phyloP scores from a whole-genome alignment of 2,113 vertebrate species.

The Oreochromis niloticus region DNA sequence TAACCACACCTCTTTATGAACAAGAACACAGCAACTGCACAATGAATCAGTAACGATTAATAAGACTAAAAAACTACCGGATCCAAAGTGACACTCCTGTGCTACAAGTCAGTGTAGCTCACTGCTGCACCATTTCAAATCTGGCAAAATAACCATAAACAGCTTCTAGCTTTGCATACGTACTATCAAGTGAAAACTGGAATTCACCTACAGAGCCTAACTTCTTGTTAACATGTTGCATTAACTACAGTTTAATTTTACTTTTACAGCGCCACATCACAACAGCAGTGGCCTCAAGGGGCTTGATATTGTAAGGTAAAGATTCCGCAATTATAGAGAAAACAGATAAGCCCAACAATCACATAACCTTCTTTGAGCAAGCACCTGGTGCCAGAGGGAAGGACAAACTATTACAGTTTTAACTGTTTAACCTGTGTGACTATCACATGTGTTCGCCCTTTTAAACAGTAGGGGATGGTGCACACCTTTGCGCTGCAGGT shows the following conservation, averaged over 20 bases:
- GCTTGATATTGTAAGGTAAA: background rate
- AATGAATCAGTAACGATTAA: background rate
- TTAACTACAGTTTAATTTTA: background rate
- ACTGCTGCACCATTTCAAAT: background rate
- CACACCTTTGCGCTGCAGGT: slow-evolving; percentile 96
- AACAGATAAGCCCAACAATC: background rate
- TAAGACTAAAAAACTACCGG: background rate
- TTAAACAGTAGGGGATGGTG: background rate
- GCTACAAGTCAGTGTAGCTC: background rate
- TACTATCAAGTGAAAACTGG: background rate
- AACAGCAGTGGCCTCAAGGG: background rate
- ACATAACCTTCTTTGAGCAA: background rate
- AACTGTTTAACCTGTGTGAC: background rate
- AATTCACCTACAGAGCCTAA: accelerated
- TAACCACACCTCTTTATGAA: background rate
- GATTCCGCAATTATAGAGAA: background rate
- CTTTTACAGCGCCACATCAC: background rate
- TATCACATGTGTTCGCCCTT: background rate
- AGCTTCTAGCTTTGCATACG: background rate
- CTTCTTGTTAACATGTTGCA: background rate
- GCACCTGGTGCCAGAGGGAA: background rate
- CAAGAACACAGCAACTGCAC: background rate
- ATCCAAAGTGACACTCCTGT: background rate
- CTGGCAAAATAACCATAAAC: background rate
- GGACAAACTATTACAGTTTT: background rate